phyloP scores from a whole-genome alignment of 92 coral and sea anemone genomes.

The Pocillopora meandrina region DNA sequence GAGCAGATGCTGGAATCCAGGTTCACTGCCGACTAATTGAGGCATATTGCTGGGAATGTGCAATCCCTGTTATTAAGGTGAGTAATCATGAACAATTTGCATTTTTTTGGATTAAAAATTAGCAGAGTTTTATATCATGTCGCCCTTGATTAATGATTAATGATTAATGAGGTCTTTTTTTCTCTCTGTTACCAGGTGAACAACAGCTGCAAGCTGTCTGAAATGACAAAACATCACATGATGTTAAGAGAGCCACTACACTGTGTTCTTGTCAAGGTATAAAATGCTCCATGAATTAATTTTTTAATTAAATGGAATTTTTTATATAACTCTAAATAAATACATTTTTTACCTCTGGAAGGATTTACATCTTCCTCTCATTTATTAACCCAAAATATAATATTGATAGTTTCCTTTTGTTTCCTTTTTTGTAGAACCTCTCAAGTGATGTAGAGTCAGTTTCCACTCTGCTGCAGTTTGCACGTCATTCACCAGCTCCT shows the following conservation, averaged over 20 bases:
- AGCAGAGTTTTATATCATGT: neutral
- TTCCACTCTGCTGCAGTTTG: conserved; percentile 49
- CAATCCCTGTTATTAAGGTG: conserved; percentile 81
- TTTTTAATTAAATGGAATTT: no score
- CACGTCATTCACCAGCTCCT: conserved; percentile 57
- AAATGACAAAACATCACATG: conserved; percentile 50
- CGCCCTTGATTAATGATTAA: neutral
- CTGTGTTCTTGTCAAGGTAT: conserved; percentile 83
- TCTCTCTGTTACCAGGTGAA: conserved; percentile 43
- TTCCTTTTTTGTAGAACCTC: conserved; percentile 22
- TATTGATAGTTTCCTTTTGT: neutral
- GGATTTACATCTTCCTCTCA: neutral
- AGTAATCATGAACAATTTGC: neutral
- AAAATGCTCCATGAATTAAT: neutral
- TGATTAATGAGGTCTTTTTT: neutral
- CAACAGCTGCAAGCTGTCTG: conserved; percentile 67
- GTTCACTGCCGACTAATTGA: conserved; percentile 84
- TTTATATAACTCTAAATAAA: no score
- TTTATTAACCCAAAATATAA: neutral
- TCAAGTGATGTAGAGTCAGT: conserved; percentile 27
- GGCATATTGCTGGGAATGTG: conserved; percentile 89
- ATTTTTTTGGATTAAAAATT: neutral
- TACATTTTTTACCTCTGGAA: no score
- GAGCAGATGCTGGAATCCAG: conserved; percentile 83
- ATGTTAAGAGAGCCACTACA: conserved; percentile 55